Percentiles rank a stretch among this genome's conserved stretches.
These are phyloP conservation scores for Xenopus borealis DNA, from an alignment of 2,113 vertebrate species.

Conservation along the genomic window DNA sequence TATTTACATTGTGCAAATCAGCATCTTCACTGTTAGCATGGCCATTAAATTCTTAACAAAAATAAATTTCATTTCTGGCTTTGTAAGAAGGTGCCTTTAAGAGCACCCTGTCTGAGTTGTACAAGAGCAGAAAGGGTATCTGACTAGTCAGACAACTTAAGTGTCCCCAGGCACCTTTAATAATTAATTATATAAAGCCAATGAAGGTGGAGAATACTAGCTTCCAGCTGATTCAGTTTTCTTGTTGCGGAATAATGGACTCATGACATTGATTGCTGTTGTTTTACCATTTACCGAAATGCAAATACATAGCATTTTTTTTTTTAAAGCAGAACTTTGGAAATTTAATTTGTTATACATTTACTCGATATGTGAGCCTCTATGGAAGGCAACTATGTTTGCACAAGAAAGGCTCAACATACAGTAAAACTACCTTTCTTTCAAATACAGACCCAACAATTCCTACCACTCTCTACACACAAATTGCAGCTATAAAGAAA, in stretches of 20 bases:
- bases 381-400: no score
- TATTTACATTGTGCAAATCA: no score
- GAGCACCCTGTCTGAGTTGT: slow-evolving; percentile 11
- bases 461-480: no score
- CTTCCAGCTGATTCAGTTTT: slow-evolving; percentile 6
- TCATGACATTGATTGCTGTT: not conserved
- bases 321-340: no score
- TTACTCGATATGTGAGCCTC: no score
- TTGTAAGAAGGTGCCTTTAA: slow-evolving; percentile 68
- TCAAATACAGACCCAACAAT: no score
- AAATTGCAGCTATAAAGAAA: no score
- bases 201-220: slow-evolving; percentile 6
- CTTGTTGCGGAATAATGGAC: slow-evolving; percentile 1
- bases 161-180: slow-evolving; percentile 25
- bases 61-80: not conserved
- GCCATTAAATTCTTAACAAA: not conserved
- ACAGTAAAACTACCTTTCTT: no score
- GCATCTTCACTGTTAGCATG: not conserved
- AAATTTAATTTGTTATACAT: no score
- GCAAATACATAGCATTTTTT: not conserved
- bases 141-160: slow-evolving; percentile 22
- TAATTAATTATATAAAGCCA: slow-evolving; percentile 11
- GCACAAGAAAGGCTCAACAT: no score
- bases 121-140: not conserved
- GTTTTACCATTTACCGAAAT: not conserved